A percentile compares a stretch with the other conserved stretches of the same genome.
phyloP scores from a whole-genome alignment of 2,113 vertebrate species.

The Oreochromis niloticus region DNA sequence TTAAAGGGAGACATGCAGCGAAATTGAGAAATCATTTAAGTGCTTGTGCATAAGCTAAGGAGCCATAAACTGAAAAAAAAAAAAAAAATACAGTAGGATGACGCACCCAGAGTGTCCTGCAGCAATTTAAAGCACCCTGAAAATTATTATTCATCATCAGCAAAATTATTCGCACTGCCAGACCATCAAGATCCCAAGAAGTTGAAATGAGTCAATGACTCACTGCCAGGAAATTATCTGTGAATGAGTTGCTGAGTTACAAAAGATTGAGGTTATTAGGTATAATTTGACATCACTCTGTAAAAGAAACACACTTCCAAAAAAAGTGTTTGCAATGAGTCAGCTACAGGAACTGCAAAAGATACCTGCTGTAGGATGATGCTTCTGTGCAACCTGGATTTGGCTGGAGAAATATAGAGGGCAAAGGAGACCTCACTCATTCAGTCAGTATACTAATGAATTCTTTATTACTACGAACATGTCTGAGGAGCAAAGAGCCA shows the following conservation, averaged over 20 bases:
- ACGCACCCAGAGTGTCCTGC: background rate
- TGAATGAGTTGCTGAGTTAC: background rate
- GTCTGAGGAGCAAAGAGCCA: background rate
- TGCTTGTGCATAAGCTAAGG: background rate
- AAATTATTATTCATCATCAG: background rate
- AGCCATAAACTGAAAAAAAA: background rate
- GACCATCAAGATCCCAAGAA: background rate
- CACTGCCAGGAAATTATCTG: background rate
- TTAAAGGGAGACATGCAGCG: background rate
- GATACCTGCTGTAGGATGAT: background rate
- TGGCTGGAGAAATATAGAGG: background rate
- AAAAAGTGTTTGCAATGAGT: background rate
- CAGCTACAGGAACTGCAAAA: background rate
- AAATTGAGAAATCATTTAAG: background rate
- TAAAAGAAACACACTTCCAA: background rate
- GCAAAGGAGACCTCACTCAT: background rate
- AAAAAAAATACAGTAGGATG: background rate
- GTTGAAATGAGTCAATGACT: background rate
- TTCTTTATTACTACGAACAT: constrained; percentile 7
- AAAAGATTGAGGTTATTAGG: background rate
- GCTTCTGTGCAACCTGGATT: background rate
- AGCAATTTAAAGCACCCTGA: background rate
- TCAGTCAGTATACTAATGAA: background rate
- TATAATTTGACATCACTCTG: background rate
- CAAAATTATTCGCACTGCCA: background rate